A percentile compares a stretch with the other conserved stretches of the same genome.
phyloP scores from a whole-genome alignment of 2,113 vertebrate genomes.

The Lycaon pictus region DNA sequence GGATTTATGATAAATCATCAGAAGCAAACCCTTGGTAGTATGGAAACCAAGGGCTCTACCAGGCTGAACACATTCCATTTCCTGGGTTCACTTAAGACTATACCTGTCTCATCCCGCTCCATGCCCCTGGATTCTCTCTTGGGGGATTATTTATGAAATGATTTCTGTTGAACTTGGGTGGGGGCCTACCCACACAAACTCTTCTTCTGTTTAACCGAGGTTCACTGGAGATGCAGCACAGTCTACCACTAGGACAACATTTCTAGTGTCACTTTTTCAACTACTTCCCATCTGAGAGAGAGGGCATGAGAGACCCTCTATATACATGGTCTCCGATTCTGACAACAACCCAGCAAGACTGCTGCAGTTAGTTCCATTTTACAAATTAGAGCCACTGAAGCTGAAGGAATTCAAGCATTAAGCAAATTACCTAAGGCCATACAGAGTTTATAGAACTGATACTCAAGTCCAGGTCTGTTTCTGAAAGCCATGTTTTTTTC shows the following conservation, averaged over 20 bases:
- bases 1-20: neutral
- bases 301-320: neutral
- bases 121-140: neutral
- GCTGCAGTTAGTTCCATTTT: neutral
- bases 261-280: neutral
- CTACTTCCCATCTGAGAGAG: neutral
- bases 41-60: neutral
- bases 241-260: neutral
- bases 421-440: neutral
- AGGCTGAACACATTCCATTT: neutral
- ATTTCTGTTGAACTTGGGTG: neutral
- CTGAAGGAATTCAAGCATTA: neutral
- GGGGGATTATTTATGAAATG: neutral
- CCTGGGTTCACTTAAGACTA: neutral
- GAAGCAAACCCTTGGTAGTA: neutral
- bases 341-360: neutral
- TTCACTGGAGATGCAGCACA: neutral
- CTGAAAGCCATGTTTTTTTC: slow-evolving; percentile 9
- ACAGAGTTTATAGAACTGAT: neutral
- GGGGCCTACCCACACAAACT: neutral
- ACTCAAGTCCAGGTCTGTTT: neutral
- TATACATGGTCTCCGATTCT: neutral
- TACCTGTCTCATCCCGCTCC: neutral
- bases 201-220: neutral
- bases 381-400: neutral